phyloP scores from a whole-genome alignment of 2,797 vertebrate genomes.

The Crocodylus rhombifer region DNA sequence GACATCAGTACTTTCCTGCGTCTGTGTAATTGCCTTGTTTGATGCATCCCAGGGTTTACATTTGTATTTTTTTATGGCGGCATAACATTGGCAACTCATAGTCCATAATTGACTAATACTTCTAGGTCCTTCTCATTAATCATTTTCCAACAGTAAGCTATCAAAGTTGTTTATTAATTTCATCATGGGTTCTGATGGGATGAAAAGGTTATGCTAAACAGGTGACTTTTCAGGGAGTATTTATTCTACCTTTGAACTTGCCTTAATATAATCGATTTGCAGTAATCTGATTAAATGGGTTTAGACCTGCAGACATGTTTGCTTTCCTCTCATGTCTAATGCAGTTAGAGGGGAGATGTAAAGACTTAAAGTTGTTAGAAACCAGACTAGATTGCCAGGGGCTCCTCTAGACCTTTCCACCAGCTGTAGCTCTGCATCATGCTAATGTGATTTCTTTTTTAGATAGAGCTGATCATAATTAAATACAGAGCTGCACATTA shows the following conservation, averaged over 20 bases:
- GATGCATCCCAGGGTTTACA: background rate
- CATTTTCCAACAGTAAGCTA: background rate
- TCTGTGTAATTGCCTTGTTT: background rate
- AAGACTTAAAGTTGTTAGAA: conserved; percentile 12
- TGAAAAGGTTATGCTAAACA: background rate
- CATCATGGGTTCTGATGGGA: background rate
- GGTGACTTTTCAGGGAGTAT: background rate
- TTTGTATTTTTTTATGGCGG: background rate
- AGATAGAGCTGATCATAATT: conserved; percentile 48
- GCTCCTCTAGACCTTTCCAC: conserved; percentile 75
- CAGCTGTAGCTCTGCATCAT: conserved; percentile 22
- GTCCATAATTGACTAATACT: background rate
- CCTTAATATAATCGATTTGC: conserved; percentile 59
- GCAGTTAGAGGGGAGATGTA: conserved; percentile 52
- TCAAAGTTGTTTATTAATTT: background rate
- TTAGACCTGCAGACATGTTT: conserved; percentile 38
- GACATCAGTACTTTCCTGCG: rapidly evolving
- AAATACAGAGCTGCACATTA: conserved; percentile 72
- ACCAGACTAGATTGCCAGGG: conserved; percentile 51
- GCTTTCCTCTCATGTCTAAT: conserved; percentile 40
- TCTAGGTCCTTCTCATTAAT: background rate
- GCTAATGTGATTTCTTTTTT: conserved; percentile 62
- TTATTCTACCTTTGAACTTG: background rate
- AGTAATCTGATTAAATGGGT: conserved; percentile 54
- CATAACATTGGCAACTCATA: rapidly evolving